phyloP scores from a whole-genome alignment of 2,797 vertebrate species.

The Poeciliopsis gracilis region DNA sequence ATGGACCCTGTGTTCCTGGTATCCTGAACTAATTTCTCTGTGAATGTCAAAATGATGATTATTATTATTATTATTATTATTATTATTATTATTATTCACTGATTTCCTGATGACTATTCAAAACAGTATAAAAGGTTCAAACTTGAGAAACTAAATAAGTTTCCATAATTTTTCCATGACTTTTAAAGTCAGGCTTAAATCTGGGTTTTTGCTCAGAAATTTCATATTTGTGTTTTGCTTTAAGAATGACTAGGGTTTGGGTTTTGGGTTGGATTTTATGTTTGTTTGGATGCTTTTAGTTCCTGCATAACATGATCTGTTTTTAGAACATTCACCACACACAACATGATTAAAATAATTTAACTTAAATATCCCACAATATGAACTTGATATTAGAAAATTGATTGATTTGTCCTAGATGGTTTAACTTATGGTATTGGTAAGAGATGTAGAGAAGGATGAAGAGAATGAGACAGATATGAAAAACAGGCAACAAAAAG shows the following conservation, averaged over 20 bases:
- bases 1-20: background rate
- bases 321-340: background rate
- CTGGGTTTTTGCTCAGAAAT: background rate
- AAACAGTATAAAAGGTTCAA: background rate
- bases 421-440: background rate
- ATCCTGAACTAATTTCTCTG: slow-evolving; percentile 10
- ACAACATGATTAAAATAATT: background rate
- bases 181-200: background rate
- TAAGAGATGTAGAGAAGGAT: background rate
- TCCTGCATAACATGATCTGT: background rate
- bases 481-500: background rate
- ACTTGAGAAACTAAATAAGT: background rate
- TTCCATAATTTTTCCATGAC: background rate
- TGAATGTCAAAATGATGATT: slow-evolving; percentile 8
- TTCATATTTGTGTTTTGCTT: background rate
- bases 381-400: background rate
- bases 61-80: slow-evolving; percentile 7
- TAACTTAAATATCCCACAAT: background rate
- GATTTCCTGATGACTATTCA: background rate
- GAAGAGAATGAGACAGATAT: background rate
- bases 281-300: background rate
- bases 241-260: background rate
- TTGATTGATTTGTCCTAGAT: background rate
- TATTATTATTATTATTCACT: background rate
- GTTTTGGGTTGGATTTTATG: background rate